Evolutionary conservation across 2,113 vertebrate genomes (phyloP).

Genomic region (Ascaphus truei): DNA sequence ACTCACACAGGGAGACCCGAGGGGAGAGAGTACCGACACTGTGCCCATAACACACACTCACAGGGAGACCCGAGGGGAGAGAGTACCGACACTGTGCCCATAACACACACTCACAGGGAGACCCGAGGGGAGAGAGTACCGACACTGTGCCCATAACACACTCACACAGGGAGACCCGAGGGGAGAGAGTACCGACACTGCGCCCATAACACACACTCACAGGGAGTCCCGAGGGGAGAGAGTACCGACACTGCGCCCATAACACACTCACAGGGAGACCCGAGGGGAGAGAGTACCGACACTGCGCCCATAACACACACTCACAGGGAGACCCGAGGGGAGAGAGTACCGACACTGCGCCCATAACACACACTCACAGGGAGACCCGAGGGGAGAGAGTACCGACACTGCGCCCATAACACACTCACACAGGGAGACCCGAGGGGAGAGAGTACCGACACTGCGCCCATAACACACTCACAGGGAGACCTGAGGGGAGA

Average conservation of each 20-base stretch:
- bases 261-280: slow-evolving; percentile 70
- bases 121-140: slow-evolving; percentile 52
- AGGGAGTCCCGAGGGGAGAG: no score
- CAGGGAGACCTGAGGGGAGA: slow-evolving; percentile 65
- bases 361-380: slow-evolving; percentile 53
- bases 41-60: no score
- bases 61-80: no score
- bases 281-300: slow-evolving; percentile 28
- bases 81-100: slow-evolving; percentile 62
- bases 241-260: slow-evolving; percentile 69
- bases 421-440: no score
- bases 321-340: slow-evolving; percentile 66
- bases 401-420: not conserved
- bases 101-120: slow-evolving; percentile 63
- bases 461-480: slow-evolving; percentile 64
- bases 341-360: not conserved
- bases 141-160: not conserved
- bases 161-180: slow-evolving; percentile 66
- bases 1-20: slow-evolving; percentile 70
- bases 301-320: slow-evolving; percentile 35
- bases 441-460: no score
- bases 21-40: not conserved
- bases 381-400: slow-evolving; percentile 57
- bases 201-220: no score
- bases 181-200: not conserved